Percentiles rank a stretch among this genome's conserved stretches.
Conservation (phyloP, 1,140 invertebrate species). For the Heterodera schachtii region DNA sequence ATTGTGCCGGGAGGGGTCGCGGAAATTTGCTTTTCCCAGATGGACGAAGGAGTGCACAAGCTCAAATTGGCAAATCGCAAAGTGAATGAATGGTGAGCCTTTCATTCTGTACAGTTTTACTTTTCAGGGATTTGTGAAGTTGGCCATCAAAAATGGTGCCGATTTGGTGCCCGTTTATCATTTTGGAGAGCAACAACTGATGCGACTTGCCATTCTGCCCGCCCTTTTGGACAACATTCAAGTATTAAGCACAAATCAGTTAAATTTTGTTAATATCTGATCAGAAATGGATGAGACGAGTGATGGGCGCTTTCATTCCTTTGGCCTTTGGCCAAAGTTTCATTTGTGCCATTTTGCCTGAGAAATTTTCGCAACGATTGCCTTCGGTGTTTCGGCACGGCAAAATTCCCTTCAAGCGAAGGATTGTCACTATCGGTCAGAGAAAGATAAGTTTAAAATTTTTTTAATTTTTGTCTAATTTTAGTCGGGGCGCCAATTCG, state of each 20-base stretch:
- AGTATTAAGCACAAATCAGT: background rate
- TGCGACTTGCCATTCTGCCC: background rate
- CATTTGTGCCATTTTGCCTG: constrained; percentile 9
- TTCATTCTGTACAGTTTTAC: background rate
- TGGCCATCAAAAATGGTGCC: constrained; percentile 21
- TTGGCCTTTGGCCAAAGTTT: constrained; percentile 23
- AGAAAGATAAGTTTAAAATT: background rate
- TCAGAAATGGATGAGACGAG: constrained; percentile 14
- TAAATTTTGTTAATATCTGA: background rate
- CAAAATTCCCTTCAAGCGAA: constrained; percentile 30
- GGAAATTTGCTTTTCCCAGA: constrained; percentile 13
- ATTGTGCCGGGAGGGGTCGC: constrained; percentile 26
- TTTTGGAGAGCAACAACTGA: constrained; percentile 19
- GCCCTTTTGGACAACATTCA: constrained; percentile 10
- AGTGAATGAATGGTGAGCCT: background rate
- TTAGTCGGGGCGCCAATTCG: constrained; percentile 36
- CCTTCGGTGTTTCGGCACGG: constrained; percentile 18
- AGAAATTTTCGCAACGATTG: constrained; percentile 16
- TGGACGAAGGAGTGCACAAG: background rate
- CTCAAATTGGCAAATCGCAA: constrained; percentile 20
- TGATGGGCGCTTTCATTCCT: constrained; percentile 12
- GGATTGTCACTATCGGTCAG: constrained; percentile 33
- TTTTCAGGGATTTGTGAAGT: constrained; percentile 24
- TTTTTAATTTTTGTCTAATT: background rate
- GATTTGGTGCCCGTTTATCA: constrained; percentile 24